Evolutionary conservation across 2,888 invertebrate genomes (phyloP).

Genomic region (Meliscaeva auricollis): DNA sequence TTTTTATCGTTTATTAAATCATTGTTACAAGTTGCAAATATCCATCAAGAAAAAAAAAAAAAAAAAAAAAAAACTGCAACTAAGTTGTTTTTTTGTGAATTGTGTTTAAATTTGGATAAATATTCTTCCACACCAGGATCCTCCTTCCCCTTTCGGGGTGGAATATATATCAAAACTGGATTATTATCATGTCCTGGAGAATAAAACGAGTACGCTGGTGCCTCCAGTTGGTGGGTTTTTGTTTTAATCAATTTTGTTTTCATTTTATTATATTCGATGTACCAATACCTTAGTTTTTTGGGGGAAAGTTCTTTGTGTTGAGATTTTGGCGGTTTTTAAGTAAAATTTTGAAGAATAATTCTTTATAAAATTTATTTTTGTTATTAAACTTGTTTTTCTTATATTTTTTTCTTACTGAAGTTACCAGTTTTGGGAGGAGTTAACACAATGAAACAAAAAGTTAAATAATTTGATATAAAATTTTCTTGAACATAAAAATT

Average conservation of each 20-base stretch:
- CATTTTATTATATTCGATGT: not conserved
- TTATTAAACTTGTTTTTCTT: conserved; percentile 2
- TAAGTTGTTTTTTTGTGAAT: conserved; percentile 30
- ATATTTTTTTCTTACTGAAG: not conserved
- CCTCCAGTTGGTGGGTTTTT: conserved; percentile 77
- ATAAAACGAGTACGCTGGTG: conserved; percentile 76
- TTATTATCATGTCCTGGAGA: conserved; percentile 77
- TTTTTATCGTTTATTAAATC: not conserved
- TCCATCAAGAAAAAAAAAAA: not conserved
- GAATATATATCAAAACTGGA: conserved; percentile 77
- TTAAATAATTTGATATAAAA: conserved; percentile 9
- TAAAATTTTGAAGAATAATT: conserved; percentile 23
- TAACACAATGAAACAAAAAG: conserved; percentile 9
- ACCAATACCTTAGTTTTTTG: not conserved
- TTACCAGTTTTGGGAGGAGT: conserved; percentile 19
- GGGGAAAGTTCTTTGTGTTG: conserved; percentile 29
- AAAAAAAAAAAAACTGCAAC: not conserved
- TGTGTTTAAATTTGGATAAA: conserved; percentile 43
- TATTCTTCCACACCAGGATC: conserved; percentile 40
- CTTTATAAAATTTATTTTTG: not conserved
- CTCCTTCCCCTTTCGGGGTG: conserved; percentile 25
- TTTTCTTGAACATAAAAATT: not conserved
- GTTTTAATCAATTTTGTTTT: not conserved
- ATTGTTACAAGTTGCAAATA: conserved; percentile 4
- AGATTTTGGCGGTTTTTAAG: conserved; percentile 19